These are phyloP conservation scores for Oophaga sylvatica DNA, from an alignment of 2,797 vertebrate species.

Conservation along the genomic window DNA sequence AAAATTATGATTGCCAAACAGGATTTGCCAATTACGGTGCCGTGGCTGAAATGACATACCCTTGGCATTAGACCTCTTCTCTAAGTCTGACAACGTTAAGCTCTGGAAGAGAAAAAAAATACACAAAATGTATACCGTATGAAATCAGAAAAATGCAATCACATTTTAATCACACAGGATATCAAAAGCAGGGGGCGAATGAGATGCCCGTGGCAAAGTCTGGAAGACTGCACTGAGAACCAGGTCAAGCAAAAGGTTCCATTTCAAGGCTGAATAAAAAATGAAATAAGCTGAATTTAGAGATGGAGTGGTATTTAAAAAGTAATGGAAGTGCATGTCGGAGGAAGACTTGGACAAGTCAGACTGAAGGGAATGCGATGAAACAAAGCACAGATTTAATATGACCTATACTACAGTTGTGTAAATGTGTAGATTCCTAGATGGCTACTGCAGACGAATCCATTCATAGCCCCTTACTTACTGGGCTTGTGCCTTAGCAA, in stretches of 20 bases:
- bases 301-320: conserved; percentile 28
- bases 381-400: not conserved
- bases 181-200: conserved; percentile 12
- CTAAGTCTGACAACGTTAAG: not conserved
- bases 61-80: not conserved
- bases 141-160: conserved; percentile 11
- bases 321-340: conserved; percentile 8
- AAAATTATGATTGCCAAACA: not conserved
- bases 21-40: not conserved
- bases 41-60: not conserved
- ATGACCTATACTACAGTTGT: not conserved
- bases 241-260: conserved; percentile 39
- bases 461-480: not conserved
- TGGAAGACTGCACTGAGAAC: conserved; percentile 15
- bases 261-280: conserved; percentile 41
- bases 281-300: conserved; percentile 32
- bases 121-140: conserved; percentile 8
- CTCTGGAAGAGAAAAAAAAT: not conserved
- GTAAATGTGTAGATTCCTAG: not conserved
- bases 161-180: conserved; percentile 29
- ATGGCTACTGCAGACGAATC: not conserved
- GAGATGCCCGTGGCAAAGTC: conserved; percentile 22
- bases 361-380: not conserved
- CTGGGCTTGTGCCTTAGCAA: not conserved
- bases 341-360: conserved; percentile 13